phyloP scores from a whole-genome alignment of 2,113 vertebrate genomes.

The Nasalis larvatus region DNA sequence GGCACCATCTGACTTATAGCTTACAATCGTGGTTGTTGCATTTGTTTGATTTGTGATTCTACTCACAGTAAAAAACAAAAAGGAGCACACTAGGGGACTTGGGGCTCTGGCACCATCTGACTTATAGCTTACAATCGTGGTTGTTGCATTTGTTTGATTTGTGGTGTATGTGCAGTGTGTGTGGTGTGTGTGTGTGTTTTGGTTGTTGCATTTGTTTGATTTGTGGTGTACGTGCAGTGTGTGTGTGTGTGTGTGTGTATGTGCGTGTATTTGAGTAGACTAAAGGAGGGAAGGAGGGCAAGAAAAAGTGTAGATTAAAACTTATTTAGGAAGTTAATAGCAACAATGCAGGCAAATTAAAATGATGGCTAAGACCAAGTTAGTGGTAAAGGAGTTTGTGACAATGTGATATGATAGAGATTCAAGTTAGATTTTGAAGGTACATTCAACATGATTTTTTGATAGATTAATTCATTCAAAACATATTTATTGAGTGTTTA shows the following conservation, averaged over 20 bases:
- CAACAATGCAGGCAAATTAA: background rate
- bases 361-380: background rate
- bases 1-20: background rate
- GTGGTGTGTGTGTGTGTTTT: background rate
- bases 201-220: background rate
- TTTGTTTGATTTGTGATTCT: background rate
- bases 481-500: background rate
- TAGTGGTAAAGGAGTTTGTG: background rate
- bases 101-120: background rate
- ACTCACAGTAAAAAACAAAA: background rate
- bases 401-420: background rate
- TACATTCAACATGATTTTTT: background rate
- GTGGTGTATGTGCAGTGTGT: background rate
- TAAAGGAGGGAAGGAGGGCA: background rate
- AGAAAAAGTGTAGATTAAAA: background rate
- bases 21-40: background rate
- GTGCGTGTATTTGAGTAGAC: background rate
- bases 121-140: background rate
- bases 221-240: background rate
- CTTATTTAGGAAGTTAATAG: background rate
- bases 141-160: background rate
- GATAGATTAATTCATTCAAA: background rate
- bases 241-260: background rate
- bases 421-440: background rate
- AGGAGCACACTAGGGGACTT: too few relatives aligned